Evolutionary conservation across 2,888 invertebrate genomes (phyloP), one percentile per base, ranked within the genome.

Genomic region (Holacanthella duospinosa): DNA sequence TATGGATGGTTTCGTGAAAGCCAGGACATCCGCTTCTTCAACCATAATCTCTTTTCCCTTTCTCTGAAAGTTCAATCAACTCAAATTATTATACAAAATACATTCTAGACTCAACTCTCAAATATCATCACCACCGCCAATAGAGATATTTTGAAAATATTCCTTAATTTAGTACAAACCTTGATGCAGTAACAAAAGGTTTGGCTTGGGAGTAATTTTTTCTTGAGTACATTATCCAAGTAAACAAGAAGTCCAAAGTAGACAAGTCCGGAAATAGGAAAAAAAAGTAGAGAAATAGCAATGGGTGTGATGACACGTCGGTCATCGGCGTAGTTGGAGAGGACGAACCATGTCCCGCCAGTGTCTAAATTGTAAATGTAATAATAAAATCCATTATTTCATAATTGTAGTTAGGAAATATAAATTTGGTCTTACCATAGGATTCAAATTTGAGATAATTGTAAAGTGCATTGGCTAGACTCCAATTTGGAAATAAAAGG

Each of bases 381-480:
- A n/a, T n/a, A n/a, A n/a, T n/a, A n/a, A n/a, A n/a, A n/a, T n/a
- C n/a, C n/a, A n/a, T n/a, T n/a, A n/a, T n/a, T n/a, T n/a, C n/a
- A n/a, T n/a, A n/a, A n/a, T n/a, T n/a, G n/a, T n/a, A n/a, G n/a
- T n/a, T n/a, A n/a, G n/a, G n/a, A n/a, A n/a, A n/a, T n/a, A n/a
- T n/a, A n/a, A n/a, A n/a, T n/a, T n/a, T 29, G 12, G 19, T 60
- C 54, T 16, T 63, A 67, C 67, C 67, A 29, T 65, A 67, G 19
- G 65, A 12, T 29, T 65, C 64, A 48, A 60, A 65, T 16, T 62
- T 25, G 55, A 68, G 43, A 26, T 54, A 65, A n/a, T 60, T 60
- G 29, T 64, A 65, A 0, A 68, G 43, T 43, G 65, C 68, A 64
- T 68, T 68, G 16, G 66, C 65, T 21, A 68, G 57, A 36, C 60